Evolutionary conservation across 2,113 vertebrate genomes (phyloP).

Genomic region (Amphilophus citrinellus): DNA sequence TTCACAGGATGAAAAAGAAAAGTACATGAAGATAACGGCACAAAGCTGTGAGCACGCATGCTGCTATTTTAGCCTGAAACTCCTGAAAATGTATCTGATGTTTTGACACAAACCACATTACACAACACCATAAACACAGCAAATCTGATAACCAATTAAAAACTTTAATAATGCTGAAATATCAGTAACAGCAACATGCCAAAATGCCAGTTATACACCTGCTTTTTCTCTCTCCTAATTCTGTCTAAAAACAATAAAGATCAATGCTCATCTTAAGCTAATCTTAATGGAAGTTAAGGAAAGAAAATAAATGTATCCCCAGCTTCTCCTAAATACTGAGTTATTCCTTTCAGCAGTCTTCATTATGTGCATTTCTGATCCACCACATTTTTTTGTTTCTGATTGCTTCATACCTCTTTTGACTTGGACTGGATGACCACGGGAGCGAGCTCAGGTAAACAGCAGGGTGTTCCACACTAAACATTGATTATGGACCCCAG

Average conservation of each 20-base stretch:
- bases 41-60: conserved; percentile 4
- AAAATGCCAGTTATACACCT: neutral
- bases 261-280: no score
- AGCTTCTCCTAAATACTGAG: neutral
- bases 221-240: neutral
- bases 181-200: neutral
- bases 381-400: neutral
- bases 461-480: conserved; percentile 33
- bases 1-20: conserved; percentile 41
- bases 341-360: neutral
- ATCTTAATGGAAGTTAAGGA: neutral
- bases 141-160: neutral
- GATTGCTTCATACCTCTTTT: neutral
- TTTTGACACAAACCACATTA: neutral
- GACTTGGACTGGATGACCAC: neutral
- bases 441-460: conserved; percentile 34
- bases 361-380: neutral
- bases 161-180: neutral
- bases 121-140: neutral
- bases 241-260: neutral
- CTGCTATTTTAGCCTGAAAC: conserved; percentile 11
- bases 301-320: neutral
- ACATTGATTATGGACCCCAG: conserved; percentile 45
- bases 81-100: neutral
- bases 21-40: conserved; percentile 26